Percentiles rank a stretch among this genome's conserved stretches.
These are phyloP conservation scores for Aradus depressus DNA, from an alignment of 2,888 invertebrate species.

Conservation along the genomic window DNA sequence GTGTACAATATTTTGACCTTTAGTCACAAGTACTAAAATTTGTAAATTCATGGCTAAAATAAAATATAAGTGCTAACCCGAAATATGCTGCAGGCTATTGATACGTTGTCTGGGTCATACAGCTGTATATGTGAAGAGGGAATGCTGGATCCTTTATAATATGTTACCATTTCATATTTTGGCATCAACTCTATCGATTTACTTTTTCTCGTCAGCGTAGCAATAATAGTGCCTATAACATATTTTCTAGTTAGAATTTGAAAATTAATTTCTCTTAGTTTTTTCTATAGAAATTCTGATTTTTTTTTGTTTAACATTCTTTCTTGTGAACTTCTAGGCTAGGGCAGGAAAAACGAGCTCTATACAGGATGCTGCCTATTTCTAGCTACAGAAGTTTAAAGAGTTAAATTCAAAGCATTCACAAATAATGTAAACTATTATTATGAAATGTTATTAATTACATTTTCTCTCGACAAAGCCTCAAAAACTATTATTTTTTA, in stretches of 20 bases:
- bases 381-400: neutral
- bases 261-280: neutral
- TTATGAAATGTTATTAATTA: neutral
- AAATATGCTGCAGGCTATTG: slow-evolving; percentile 79
- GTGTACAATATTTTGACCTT: too few relatives aligned
- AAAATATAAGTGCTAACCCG: slow-evolving; percentile 49
- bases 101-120: slow-evolving; percentile 88
- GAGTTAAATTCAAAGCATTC: too few relatives aligned
- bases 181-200: slow-evolving; percentile 70
- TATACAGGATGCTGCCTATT: neutral
- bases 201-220: slow-evolving; percentile 66
- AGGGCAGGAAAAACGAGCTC: too few relatives aligned
- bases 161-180: slow-evolving; percentile 86
- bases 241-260: slow-evolving; percentile 10
- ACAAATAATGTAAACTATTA: too few relatives aligned
- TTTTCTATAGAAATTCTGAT: too few relatives aligned
- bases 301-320: too few relatives aligned
- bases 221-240: slow-evolving; percentile 56
- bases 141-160: slow-evolving; percentile 75
- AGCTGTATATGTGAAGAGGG: slow-evolving; percentile 89
- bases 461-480: neutral
- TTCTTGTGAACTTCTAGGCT: too few relatives aligned
- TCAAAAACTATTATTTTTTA: neutral
- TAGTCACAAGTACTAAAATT: too few relatives aligned
- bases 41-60: neutral